Base-by-base conservation (phyloP, 2,113 vertebrate species). In the Brachypteracias leptosomus region DNA sequence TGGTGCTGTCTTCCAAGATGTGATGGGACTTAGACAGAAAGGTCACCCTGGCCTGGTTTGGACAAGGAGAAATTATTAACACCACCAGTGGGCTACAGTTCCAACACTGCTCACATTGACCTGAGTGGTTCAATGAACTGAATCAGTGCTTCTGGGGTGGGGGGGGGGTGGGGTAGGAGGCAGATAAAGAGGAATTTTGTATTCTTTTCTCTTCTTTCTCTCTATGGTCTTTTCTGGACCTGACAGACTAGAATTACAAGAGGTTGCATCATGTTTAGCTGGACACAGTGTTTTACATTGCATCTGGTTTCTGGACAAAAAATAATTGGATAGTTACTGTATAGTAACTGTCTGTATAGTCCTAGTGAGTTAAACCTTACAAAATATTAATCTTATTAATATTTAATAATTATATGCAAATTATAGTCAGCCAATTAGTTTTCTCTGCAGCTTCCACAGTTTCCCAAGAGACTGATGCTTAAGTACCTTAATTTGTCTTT, bases 401-500 rank as follows among this genome's bases (percentile, higher is more conserved):
- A 92, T 92, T 95, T 96, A 85, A 86, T 75, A 87, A 54, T 75
- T 67, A 38, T 85, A 85, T 77, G 70, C 62, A 94, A 81, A 92
- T 94, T 4, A 1, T 14, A 87, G 73, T 33, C 49, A 72, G 52
- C 16, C 73, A 92, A 58, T 93, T 95, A 74, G 49, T 93, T 83
- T 90, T 68, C 70, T 78, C 58, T 81, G 76, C 77, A 86, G 25
- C 70, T 90, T 92, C 90, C 90, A 54, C 80, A 90, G n/a, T 70
- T 90, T 86, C 90, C 68, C 70, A 62, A 89, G 93, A 66, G 73
- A 13, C 51, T 81, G 75, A 82, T 65, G 42, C 38, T 90, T 89
- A 95, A 94, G 44, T 92, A 75, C 49, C 49, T 87, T 81, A 78
- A 87, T 95, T 96, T 82, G n/a, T 85, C 61, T 90, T 74, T 88